phyloP scores from a whole-genome alignment of 2,888 invertebrate genomes.

The Eupeodes latifasciatus region DNA sequence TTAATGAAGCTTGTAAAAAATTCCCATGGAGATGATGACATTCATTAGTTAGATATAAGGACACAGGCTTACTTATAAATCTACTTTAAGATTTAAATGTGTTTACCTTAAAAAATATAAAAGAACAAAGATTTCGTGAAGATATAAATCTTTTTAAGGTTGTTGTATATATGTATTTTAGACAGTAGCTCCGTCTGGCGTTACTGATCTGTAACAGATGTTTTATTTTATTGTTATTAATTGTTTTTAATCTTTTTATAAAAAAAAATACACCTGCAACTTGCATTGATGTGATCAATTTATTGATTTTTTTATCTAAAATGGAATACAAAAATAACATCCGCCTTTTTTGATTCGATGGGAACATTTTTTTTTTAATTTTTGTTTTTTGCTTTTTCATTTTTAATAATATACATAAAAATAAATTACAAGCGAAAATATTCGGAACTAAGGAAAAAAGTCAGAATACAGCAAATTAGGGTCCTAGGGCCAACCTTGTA shows the following conservation, averaged over 20 bases:
- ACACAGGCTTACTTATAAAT: background rate
- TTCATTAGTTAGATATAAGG: background rate
- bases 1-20: background rate
- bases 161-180: background rate
- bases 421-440: no score
- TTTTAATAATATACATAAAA: no score
- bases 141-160: conserved; percentile 1
- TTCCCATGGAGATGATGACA: background rate
- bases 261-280: conserved; percentile 17
- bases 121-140: background rate
- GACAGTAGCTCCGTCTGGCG: background rate
- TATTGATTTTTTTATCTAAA: background rate
- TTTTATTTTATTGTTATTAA: conserved; percentile 25
- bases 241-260: background rate
- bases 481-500: no score
- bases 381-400: no score
- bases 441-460: no score
- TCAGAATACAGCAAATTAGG: no score
- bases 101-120: background rate
- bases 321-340: no score
- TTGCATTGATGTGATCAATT: background rate
- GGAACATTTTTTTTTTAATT: no score
- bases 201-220: conserved; percentile 19
- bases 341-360: no score
- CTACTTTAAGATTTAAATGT: background rate